Conservation (phyloP, 2,113 vertebrate genomes). For the Sebastes fasciatus region DNA sequence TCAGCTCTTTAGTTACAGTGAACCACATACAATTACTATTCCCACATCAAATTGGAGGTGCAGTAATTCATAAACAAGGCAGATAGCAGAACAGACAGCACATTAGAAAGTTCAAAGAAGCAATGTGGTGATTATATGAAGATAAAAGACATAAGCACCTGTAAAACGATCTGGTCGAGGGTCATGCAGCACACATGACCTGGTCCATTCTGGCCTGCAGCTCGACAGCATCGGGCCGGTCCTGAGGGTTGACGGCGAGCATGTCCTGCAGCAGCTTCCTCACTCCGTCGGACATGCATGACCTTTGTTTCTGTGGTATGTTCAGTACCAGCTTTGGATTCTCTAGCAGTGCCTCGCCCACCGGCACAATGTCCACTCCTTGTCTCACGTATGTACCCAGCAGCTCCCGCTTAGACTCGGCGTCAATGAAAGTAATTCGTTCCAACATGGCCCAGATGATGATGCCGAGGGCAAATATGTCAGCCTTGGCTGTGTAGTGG, state of each 20-base stretch:
- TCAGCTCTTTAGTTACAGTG: no score
- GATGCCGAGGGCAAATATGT: constrained; percentile 97
- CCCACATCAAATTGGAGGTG: background rate
- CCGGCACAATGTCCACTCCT: constrained; percentile 92
- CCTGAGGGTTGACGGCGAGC: constrained; percentile 96
- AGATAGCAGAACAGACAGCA: background rate
- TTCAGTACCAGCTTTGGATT: constrained; percentile 98
- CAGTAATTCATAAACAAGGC: background rate
- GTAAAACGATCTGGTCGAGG: constrained; percentile 8
- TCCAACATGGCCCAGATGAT: constrained; percentile 99
- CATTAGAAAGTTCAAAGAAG: background rate
- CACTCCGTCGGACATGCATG: constrained; percentile 93
- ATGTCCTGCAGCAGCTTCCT: constrained; percentile 95
- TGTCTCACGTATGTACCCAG: constrained; percentile 94
- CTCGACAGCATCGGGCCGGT: constrained; percentile 94
- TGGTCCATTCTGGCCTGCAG: constrained; percentile 93
- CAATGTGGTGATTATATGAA: background rate
- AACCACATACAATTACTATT: background rate
- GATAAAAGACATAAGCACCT: constrained; percentile 28
- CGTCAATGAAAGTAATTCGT: constrained; percentile 95
- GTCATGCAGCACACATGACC: constrained; percentile 85
- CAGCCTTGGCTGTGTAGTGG: constrained; percentile 97
- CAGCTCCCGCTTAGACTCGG: constrained; percentile 93
- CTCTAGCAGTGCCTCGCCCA: constrained; percentile 96
- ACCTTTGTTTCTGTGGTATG: constrained; percentile 94